Conservation (phyloP, 2,888 invertebrate species). For the Conistra vaccinii region DNA sequence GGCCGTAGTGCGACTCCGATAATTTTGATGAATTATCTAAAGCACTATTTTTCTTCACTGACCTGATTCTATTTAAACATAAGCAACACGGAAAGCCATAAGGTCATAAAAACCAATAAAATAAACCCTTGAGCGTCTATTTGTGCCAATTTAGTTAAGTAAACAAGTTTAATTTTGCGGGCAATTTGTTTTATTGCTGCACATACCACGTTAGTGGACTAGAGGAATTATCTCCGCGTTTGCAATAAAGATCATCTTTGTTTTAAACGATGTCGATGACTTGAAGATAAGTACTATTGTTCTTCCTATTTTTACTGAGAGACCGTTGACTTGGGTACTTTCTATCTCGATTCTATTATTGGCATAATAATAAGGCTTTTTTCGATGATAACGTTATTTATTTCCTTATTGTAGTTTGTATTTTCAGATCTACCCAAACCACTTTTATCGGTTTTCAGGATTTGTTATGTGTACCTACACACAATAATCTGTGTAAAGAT, state of each 20-base stretch:
- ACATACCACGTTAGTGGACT: conserved; percentile 38
- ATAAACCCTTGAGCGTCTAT: conserved; percentile 49
- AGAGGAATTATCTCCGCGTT: conserved; percentile 53
- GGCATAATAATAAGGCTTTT: neutral
- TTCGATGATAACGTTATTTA: neutral
- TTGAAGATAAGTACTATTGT: conserved; percentile 29
- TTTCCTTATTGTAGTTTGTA: neutral
- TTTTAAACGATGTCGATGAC: conserved; percentile 57
- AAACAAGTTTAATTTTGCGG: conserved; percentile 67
- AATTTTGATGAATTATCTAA: neutral
- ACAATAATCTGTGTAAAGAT: neutral
- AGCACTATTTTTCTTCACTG: neutral
- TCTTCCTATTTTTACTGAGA: conserved; percentile 1
- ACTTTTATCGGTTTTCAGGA: neutral
- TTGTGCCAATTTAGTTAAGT: conserved; percentile 53
- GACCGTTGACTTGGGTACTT: conserved; percentile 1
- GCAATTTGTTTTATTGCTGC: conserved; percentile 68
- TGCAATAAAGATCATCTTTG: conserved; percentile 67
- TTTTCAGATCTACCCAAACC: neutral
- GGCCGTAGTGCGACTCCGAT: too few relatives aligned
- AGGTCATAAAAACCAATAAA: conserved; percentile 34
- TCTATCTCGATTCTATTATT: neutral
- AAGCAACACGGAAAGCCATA: conserved; percentile 20
- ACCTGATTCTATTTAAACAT: conserved; percentile 38
- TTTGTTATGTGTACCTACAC: too few relatives aligned